phyloP scores from a whole-genome alignment of 2,888 invertebrate species.

The Idaea aversata region DNA sequence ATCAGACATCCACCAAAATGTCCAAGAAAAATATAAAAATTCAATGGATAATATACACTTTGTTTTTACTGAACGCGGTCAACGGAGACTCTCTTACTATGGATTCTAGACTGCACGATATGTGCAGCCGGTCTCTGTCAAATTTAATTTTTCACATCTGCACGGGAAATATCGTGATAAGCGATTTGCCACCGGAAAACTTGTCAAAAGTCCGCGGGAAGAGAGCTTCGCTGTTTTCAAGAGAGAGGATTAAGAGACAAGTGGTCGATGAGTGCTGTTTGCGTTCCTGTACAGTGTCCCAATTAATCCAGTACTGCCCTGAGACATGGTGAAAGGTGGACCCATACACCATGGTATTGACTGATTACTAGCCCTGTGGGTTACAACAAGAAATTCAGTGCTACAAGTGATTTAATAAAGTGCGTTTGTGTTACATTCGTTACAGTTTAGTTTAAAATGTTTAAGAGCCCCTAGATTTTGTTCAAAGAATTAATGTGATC shows the following conservation, averaged over 20 bases:
- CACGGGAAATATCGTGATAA: constrained; percentile 41
- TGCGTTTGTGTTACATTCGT: not conserved
- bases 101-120: constrained; percentile 44
- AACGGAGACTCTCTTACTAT: constrained; percentile 47
- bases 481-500: not conserved
- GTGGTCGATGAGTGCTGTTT: constrained; percentile 61
- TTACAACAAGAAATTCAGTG: constrained; percentile 13
- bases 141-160: constrained; percentile 53
- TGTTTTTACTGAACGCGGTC: constrained; percentile 44
- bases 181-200: constrained; percentile 41
- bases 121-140: constrained; percentile 54
- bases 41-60: constrained; percentile 41
- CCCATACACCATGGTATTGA: constrained; percentile 17
- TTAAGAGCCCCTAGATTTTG: not conserved
- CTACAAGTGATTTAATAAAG: not conserved
- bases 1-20: constrained; percentile 47
- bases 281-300: constrained; percentile 53
- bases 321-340: constrained; percentile 55
- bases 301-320: constrained; percentile 65
- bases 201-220: constrained; percentile 48
- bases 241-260: constrained; percentile 49
- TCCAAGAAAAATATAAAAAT: constrained; percentile 39
- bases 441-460: not conserved
- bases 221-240: constrained; percentile 47
- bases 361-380: constrained; percentile 13